A percentile compares a stretch with the other conserved stretches of the same genome.
Conservation (phyloP, 2,888 invertebrate genomes). For the Stegophylla sp. region DNA sequence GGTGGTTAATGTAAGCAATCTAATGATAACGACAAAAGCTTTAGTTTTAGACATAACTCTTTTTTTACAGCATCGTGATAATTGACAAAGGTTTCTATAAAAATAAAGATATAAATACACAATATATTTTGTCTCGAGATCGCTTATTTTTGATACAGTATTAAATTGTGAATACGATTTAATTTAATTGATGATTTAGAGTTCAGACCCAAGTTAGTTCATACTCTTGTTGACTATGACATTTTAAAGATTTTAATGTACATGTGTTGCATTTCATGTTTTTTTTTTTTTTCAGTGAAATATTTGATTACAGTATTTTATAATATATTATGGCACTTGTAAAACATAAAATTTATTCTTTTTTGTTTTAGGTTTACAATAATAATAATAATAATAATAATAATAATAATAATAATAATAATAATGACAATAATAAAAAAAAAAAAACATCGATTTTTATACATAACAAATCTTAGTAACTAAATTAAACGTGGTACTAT, state of each 20-base stretch:
- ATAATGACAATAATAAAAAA: too few species aligned
- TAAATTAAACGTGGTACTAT: slow-evolving; percentile 46
- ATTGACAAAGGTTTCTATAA: slow-evolving; percentile 28
- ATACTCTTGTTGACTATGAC: neutral
- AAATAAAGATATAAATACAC: neutral
- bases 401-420: too few species aligned
- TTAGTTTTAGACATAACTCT: neutral
- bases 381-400: too few species aligned
- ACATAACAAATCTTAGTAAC: slow-evolving; percentile 46
- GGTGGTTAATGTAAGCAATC: neutral
- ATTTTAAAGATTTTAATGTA: slow-evolving; percentile 25
- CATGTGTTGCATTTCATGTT: neutral
- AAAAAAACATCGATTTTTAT: slow-evolving; percentile 16
- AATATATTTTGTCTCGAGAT: neutral
- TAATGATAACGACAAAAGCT: neutral
- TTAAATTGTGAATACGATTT: neutral
- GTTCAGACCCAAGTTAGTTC: slow-evolving; percentile 2
- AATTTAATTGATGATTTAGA: neutral
- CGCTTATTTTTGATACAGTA: neutral
- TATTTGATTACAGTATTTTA: slow-evolving; percentile 12
- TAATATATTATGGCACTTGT: slow-evolving; percentile 54
- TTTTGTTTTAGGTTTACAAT: neutral
- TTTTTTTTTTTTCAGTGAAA: neutral
- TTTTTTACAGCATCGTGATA: neutral
- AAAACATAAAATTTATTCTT: slow-evolving; percentile 16